Conservation (phyloP, 2,113 vertebrate species). For the Tor tambroides region DNA sequence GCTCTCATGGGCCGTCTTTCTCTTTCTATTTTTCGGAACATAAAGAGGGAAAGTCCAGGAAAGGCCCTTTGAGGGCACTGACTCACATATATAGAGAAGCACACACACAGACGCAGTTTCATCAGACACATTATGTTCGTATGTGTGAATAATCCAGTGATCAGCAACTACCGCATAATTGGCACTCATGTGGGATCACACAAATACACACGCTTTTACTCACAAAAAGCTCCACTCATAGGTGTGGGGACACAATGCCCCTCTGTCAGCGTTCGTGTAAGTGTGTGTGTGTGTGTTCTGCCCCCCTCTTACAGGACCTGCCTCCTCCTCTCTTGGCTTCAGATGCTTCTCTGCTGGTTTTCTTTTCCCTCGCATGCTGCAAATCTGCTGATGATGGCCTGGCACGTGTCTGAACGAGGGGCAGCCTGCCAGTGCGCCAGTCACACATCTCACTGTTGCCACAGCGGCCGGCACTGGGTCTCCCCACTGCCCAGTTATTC, state of each 20-base stretch:
- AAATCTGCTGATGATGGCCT: constrained; percentile 49
- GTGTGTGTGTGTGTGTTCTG: constrained; percentile 33
- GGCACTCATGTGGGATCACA: constrained; percentile 56
- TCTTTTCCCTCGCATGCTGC: constrained; percentile 40
- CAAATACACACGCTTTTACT: constrained; percentile 48
- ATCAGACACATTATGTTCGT: constrained; percentile 35
- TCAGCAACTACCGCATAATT: constrained; percentile 57
- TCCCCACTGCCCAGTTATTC: background rate
- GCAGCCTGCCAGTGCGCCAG: constrained; percentile 38
- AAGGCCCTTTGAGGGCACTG: constrained; percentile 59
- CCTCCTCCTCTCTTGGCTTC: constrained; percentile 41
- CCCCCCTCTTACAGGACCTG: background rate
- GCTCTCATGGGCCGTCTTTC: background rate
- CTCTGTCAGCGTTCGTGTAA: constrained; percentile 52
- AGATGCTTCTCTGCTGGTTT: constrained; percentile 41
- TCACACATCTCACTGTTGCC: constrained; percentile 35
- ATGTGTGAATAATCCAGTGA: constrained; percentile 54
- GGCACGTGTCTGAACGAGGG: constrained; percentile 42
- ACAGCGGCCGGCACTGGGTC: constrained; percentile 12
- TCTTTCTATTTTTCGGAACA: constrained; percentile 12
- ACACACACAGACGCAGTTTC: constrained; percentile 42
- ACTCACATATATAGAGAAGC: constrained; percentile 66
- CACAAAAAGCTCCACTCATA: constrained; percentile 53
- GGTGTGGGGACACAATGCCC: constrained; percentile 60
- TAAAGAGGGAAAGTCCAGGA: constrained; percentile 54